phyloP scores from a whole-genome alignment of 2,888 invertebrate species.

The Drosophila aldrichi region DNA sequence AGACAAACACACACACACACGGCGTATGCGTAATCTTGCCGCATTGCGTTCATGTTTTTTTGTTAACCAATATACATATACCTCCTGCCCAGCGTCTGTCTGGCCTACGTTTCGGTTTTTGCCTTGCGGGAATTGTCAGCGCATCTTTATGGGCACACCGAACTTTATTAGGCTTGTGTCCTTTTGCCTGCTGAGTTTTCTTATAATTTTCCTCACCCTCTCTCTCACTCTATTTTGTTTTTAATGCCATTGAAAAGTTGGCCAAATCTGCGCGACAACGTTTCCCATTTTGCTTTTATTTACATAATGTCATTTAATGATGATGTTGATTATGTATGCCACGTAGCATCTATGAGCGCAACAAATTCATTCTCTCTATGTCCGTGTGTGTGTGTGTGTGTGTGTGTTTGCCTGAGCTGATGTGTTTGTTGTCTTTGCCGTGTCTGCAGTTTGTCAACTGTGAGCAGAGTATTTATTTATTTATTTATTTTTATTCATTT shows the following conservation, averaged over 20 bases:
- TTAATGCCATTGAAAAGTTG: conserved; percentile 66
- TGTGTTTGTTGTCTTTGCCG: neutral
- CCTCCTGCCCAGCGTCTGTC: neutral
- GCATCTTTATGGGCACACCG: conserved; percentile 64
- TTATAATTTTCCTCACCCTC: conserved; percentile 3
- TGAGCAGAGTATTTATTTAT: too few relatives aligned
- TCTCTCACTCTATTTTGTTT: conserved; percentile 6
- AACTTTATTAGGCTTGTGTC: conserved; percentile 68
- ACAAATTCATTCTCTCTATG: neutral
- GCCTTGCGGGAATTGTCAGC: conserved; percentile 72
- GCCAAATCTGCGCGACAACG: conserved; percentile 40
- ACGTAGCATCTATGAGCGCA: conserved; percentile 5
- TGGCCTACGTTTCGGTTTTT: neutral
- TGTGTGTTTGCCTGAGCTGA: neutral
- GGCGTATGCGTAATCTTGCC: conserved; percentile 72
- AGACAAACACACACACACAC: conserved; percentile 28
- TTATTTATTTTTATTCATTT: conserved; percentile 9
- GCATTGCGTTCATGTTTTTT: conserved; percentile 33
- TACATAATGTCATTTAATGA: conserved; percentile 77
- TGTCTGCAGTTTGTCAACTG: conserved; percentile 21
- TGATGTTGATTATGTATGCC: conserved; percentile 65
- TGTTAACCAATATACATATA: conserved; percentile 34
- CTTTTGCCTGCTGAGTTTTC: conserved; percentile 30
- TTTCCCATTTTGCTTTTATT: conserved; percentile 68
- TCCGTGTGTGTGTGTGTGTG: neutral